phyloP scores from a whole-genome alignment of 1,140 invertebrate species.

The Apis laboriosa region DNA sequence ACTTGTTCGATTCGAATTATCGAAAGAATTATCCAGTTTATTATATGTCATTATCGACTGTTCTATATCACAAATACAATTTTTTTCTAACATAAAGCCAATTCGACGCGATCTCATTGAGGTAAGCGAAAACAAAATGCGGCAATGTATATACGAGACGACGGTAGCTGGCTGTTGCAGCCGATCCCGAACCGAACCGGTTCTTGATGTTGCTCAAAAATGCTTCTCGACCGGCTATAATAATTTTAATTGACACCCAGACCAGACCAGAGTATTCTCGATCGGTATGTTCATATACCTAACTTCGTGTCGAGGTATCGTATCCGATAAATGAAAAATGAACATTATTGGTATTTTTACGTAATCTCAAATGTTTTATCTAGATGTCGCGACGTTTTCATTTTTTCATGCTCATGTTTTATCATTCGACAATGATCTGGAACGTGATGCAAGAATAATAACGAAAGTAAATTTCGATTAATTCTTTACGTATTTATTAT shows the following conservation, averaged over 20 bases:
- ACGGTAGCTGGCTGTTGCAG: constrained; percentile 54
- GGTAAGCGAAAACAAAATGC: constrained; percentile 56
- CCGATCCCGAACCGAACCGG: constrained; percentile 58
- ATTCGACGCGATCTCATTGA: constrained; percentile 15
- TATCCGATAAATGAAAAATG: constrained; percentile 19
- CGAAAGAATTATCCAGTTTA: not conserved
- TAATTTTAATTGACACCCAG: constrained; percentile 74
- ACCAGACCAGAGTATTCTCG: constrained; percentile 60
- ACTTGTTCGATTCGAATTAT: not conserved
- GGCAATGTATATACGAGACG: constrained; percentile 19
- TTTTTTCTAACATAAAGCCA: not conserved
- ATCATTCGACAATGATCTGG: not conserved
- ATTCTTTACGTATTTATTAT: not conserved
- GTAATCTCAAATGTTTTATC: constrained; percentile 2
- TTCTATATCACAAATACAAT: not conserved
- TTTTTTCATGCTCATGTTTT: not conserved
- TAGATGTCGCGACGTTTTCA: constrained; percentile 11
- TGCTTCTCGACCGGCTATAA: constrained; percentile 67
- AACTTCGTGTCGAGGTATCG: not conserved
- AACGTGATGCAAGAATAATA: not conserved
- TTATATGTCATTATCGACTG: not conserved
- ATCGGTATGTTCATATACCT: constrained; percentile 17
- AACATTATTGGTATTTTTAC: constrained; percentile 25
- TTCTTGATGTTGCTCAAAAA: constrained; percentile 64
- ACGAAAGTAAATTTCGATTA: not conserved